These are phyloP conservation scores for Anastatus disparis DNA, from an alignment of 1,140 invertebrate species.

Conservation along the genomic window DNA sequence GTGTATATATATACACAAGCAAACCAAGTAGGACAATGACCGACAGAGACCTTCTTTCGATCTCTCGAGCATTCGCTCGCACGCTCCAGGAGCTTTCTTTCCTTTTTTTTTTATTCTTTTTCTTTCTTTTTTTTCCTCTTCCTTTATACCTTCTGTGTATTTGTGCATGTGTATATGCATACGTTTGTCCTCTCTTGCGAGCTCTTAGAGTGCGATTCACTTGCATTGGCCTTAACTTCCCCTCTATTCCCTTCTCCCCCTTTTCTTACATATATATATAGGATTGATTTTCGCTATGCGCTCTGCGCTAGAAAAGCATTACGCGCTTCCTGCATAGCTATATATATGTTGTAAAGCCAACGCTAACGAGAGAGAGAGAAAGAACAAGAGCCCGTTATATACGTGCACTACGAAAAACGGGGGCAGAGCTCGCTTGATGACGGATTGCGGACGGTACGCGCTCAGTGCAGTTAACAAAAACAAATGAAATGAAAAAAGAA, in stretches of 20 bases:
- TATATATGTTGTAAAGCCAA: no score
- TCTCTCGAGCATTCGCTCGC: conserved; percentile 24
- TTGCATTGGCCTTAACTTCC: conserved; percentile 24
- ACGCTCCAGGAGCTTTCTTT: conserved; percentile 12
- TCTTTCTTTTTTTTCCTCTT: conserved; percentile 37
- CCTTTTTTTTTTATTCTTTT: no score
- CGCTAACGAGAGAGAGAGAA: no score
- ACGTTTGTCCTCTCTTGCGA: not conserved
- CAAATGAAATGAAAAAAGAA: not conserved
- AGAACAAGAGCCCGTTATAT: conserved; percentile 1
- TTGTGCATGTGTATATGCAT: no score
- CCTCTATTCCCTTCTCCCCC: not conserved
- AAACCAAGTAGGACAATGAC: conserved; percentile 65
- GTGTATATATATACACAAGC: no score
- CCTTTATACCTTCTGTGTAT: no score
- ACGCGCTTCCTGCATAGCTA: conserved; percentile 31
- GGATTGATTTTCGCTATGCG: not conserved
- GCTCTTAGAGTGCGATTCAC: conserved; percentile 18
- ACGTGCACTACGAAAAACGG: conserved; percentile 31
- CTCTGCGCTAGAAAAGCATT: conserved; percentile 37
- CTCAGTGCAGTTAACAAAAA: not conserved
- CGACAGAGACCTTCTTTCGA: conserved; percentile 66
- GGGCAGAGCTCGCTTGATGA: conserved; percentile 39
- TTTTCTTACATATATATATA: no score
- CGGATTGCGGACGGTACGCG: conserved; percentile 27